These are phyloP conservation scores for Siniperca scherzeri DNA, from an alignment of 2,797 vertebrate species.

Conservation along the genomic window DNA sequence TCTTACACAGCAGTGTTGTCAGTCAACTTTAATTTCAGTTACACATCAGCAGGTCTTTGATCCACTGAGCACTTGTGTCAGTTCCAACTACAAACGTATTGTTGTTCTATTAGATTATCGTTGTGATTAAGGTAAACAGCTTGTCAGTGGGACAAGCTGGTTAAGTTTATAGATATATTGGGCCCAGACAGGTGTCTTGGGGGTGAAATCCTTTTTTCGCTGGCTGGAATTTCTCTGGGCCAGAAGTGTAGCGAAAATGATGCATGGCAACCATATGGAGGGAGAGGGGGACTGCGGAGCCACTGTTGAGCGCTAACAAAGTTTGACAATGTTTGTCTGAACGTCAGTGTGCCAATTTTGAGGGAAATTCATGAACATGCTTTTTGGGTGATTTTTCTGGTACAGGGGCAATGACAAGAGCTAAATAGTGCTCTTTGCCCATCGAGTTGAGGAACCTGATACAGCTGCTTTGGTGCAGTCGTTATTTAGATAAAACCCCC, in stretches of 20 bases:
- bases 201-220: slow-evolving; percentile 36
- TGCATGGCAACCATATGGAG: slow-evolving; percentile 78
- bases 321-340: slow-evolving; percentile 85
- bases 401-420: slow-evolving; percentile 72
- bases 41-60: slow-evolving; percentile 56
- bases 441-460: slow-evolving; percentile 73
- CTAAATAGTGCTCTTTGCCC: slow-evolving; percentile 67
- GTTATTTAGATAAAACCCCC: slow-evolving; percentile 83
- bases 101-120: slow-evolving; percentile 77
- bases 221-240: slow-evolving; percentile 62
- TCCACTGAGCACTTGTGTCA: slow-evolving; percentile 41
- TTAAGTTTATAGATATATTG: slow-evolving; percentile 63
- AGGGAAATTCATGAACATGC: slow-evolving; percentile 78
- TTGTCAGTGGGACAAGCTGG: slow-evolving; percentile 67
- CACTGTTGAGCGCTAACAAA: slow-evolving; percentile 75
- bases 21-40: slow-evolving; percentile 49
- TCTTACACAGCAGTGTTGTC: slow-evolving; percentile 30
- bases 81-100: slow-evolving; percentile 64
- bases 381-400: slow-evolving; percentile 69
- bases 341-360: slow-evolving; percentile 76
- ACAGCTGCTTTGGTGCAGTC: slow-evolving; percentile 70
- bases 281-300: slow-evolving; percentile 35
- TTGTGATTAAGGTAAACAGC: slow-evolving; percentile 76
- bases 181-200: slow-evolving; percentile 71
- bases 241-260: slow-evolving; percentile 62